Conservation (phyloP, 2,113 vertebrate genomes). For the Oryzias woworae region DNA sequence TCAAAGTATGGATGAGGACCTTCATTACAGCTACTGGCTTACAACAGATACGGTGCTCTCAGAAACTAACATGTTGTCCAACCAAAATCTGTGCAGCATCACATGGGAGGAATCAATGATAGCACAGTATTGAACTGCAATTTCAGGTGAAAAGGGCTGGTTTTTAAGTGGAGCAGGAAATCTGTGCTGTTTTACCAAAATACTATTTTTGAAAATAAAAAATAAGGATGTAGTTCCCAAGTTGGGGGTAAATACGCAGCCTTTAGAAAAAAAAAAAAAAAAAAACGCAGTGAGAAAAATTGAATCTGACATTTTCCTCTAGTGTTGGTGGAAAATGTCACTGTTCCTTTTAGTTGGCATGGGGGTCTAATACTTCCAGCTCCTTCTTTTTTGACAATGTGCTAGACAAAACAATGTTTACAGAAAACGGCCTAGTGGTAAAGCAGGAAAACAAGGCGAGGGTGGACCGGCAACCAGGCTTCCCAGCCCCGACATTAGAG, state of each 20-base stretch:
- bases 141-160: constrained; percentile 14
- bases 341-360: constrained; percentile 52
- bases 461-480: constrained; percentile 16
- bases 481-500: constrained; percentile 26
- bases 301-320: constrained; percentile 54
- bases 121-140: background rate
- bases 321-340: constrained; percentile 64
- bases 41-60: constrained; percentile 12
- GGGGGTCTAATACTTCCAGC: constrained; percentile 54
- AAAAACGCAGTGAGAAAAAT: constrained; percentile 43
- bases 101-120: constrained; percentile 2
- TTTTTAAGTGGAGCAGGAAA: constrained; percentile 16
- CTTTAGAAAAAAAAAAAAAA: constrained; percentile 35
- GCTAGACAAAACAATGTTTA: constrained; percentile 60
- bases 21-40: constrained; percentile 44
- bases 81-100: constrained; percentile 12
- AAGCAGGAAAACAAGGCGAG: constrained; percentile 43
- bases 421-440: constrained; percentile 48
- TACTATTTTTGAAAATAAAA: background rate
- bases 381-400: constrained; percentile 41
- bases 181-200: constrained; percentile 32
- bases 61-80: background rate
- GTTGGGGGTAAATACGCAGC: constrained; percentile 41
- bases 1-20: constrained; percentile 49
- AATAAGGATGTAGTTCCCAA: constrained; percentile 5